Percentiles rank a stretch among this genome's conserved stretches.
Evolutionary conservation across 2,113 vertebrate species (phyloP).

Genomic region (Epinephelus fuscoguttatus): DNA sequence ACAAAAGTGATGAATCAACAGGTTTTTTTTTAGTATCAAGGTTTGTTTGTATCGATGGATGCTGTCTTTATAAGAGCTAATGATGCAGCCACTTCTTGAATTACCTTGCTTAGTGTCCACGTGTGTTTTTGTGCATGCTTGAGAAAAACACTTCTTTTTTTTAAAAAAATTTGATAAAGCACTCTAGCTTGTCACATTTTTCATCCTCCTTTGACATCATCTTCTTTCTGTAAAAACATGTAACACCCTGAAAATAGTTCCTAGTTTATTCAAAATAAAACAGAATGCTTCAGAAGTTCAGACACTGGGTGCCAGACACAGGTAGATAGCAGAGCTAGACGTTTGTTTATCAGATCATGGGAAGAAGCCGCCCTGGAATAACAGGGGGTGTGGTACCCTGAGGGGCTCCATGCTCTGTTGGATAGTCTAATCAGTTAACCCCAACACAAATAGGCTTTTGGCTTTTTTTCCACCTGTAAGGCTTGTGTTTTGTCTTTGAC

Average conservation of each 20-base stretch:
- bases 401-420: constrained; percentile 45
- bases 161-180: not conserved
- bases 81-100: not conserved
- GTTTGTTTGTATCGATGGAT: not conserved
- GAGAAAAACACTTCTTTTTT: not conserved
- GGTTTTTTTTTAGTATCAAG: not conserved
- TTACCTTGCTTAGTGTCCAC: not conserved
- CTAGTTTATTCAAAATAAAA: not conserved
- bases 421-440: constrained; percentile 56
- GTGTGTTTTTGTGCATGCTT: not conserved
- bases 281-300: constrained; percentile 15
- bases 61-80: not conserved
- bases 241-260: not conserved
- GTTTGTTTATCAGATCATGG: constrained; percentile 70
- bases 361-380: constrained; percentile 58
- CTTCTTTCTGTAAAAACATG: not conserved
- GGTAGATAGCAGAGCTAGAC: constrained; percentile 15
- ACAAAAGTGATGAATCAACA: not conserved
- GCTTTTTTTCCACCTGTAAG: constrained; percentile 22
- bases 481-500: constrained; percentile 13
- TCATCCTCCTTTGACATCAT: not conserved
- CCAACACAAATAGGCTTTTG: constrained; percentile 55
- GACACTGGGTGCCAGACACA: not conserved
- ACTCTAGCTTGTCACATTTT: not conserved
- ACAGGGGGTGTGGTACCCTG: constrained; percentile 60